Evolutionary conservation across 35 echinoderm and acorn worm genomes (phyloP).

Genomic region (Ptychodera flava): DNA sequence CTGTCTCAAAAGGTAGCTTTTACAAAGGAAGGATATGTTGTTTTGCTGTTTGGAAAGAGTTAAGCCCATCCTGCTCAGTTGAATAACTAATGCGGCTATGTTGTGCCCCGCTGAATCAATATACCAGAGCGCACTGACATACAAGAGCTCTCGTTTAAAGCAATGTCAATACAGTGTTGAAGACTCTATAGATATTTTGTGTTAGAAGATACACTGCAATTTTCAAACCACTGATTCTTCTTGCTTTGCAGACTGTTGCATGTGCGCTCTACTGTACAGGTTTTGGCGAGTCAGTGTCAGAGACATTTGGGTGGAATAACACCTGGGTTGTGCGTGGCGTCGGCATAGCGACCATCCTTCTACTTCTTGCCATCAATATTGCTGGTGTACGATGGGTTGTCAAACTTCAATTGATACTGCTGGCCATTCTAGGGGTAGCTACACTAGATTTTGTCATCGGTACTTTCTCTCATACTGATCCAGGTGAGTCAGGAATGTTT

Average conservation of each 20-base stretch:
- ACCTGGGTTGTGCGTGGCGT: slow-evolving; percentile 91
- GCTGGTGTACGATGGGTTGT: slow-evolving; percentile 97
- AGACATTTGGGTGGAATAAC: slow-evolving; percentile 74
- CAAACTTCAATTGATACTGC: slow-evolving; percentile 89
- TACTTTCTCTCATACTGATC: slow-evolving; percentile 85
- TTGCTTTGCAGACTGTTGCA: slow-evolving; percentile 68
- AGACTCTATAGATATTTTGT: too few relatives aligned
- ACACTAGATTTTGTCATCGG: slow-evolving; percentile 93
- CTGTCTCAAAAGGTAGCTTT: too few relatives aligned
- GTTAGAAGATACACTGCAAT: too few relatives aligned
- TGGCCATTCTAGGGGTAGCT: slow-evolving; percentile 84
- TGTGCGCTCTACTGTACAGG: slow-evolving; percentile 97
- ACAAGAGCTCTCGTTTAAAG: too few relatives aligned
- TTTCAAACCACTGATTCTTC: too few relatives aligned
- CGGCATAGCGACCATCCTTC: slow-evolving; percentile 77
- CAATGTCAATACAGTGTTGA: too few relatives aligned
- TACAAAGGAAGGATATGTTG: too few relatives aligned
- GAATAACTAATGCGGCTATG: too few relatives aligned
- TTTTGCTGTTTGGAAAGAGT: too few relatives aligned
- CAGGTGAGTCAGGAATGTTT: slow-evolving; percentile 53
- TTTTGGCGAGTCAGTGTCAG: slow-evolving; percentile 90
- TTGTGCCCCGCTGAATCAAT: too few relatives aligned
- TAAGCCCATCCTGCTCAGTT: too few relatives aligned
- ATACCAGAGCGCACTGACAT: too few relatives aligned
- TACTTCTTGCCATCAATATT: slow-evolving; percentile 89